Evolutionary conservation across 1,140 invertebrate species (phyloP), one percentile per base, ranked within the genome.

Genomic region (Conus ventricosus): DNA sequence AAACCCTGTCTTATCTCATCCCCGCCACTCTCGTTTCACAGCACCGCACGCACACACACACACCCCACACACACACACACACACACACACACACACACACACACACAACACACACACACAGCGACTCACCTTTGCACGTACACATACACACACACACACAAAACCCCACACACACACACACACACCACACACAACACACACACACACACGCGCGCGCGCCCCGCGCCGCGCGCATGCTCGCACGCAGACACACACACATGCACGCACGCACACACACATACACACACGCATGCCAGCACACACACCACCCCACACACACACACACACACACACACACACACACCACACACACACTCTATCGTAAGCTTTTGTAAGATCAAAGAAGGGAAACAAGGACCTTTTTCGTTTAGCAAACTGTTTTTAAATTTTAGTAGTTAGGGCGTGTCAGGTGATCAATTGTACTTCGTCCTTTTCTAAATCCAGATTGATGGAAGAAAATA

Each of bases 201-300:
- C 67, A 75, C 67, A 75, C 67, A 75, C 67, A 71, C 67, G n/a
- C 67, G 20, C 67, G n/a, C n/a, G n/a, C n/a, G n/a, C n/a, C n/a
- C n/a, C n/a, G n/a, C n/a, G n/a, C n/a, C n/a, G n/a, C 67, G 7
- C 67, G 7, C 67, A 75, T 7, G 7, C 67, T 5, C 67, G 4
- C 67, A 75, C 67, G 3, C 39, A 39, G 4, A 75, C 67, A 75
- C 67, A 75, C 67, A 75, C 67, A 75, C 67, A 75, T 7, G 7
- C 67, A 75, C 67, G 4, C 67, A 75, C 67, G 3, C 39, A 39
- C 67, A 75, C 67, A 75, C 13, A 20, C 2, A 15, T 1, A 5
- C 13, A 75, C 5, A 10, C 7, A 17, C 7, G 67, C 6, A 20
- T 10, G 7, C 17, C n/a, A 20, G 67, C 7, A 7, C 20, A 71